Base-by-base conservation (phyloP, 2,113 vertebrate species). In the Tricholaema leucomelas region DNA sequence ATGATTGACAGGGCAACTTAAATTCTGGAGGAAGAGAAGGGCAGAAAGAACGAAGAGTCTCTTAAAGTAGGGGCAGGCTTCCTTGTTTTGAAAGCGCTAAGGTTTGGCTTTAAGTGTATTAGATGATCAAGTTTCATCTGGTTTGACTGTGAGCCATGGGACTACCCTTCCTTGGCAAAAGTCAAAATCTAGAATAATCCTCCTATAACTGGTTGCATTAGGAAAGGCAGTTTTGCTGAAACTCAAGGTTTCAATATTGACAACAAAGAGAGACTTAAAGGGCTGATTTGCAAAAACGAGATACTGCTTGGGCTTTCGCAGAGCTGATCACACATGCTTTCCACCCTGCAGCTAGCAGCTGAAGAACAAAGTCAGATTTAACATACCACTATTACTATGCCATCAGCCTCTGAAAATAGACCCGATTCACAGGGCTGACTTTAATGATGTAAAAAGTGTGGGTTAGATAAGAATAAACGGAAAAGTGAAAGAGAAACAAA, bases 381-480 rank as follows among this genome's bases (percentile, higher is more conserved):
- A 86, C 31, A 21, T 8, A 55, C 15, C 90, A 56, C 87, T 89
- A 69, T 69, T 79, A 61, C 56, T 82, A 77, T 24, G 66, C 31
- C 33, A 9, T 15, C 70, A 48, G 86, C 9, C 12, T 35, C 82
- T 40, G 77, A 92, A 95, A 92, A 95, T 65, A 95, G 89, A 70
- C 50, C 48, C 2, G 0, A 64, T 35, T 88, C 86, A 64, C 73
- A 72, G 78, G 4, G 4, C 44, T 21, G 73, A 63, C 55, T 38
- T 31, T 88, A 38, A 64, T 38, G 74, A 88, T 75, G 88, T 12
- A 59, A 74, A 50, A 42, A 61, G 58, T 28, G 74, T 61, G 70
- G 81, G 66, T 70, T 85, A 87, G 85, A 66, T 61, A 82, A 66
- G 74, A 94, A 87, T 52, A 84, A 86, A 90, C 30, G 65, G 73